Base-by-base conservation (phyloP, 92 coral and sea anemone species). In the Zoanthus solanderi region DNA sequence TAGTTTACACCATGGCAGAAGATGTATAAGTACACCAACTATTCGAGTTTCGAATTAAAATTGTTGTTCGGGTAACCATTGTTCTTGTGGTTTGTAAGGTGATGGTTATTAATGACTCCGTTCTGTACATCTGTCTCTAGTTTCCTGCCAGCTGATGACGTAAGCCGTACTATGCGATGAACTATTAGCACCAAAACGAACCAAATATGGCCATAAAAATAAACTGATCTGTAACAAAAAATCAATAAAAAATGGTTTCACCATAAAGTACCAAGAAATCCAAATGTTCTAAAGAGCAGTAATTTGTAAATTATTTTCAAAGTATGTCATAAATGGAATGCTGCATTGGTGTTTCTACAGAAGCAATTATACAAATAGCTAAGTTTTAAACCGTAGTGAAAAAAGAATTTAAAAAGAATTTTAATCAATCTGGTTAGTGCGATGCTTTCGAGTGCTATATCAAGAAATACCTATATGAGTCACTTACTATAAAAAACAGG, bases 151-250 rank as follows among this genome's bases (percentile, higher is more conserved):
- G 29, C 18, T 53, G 73, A 18, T 65, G 85, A 80, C 2, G 73
- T 44, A 9, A 10, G 32, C 18, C 84, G 58, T n/a, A 9, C 37
- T 29, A 17, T 5, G 34, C 44, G 42, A 45, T 72, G 45, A 9
- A 80, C 52, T 47, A 65, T 16, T 16, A 80, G 85, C 34, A 80
- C 32, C 42, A 80, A 5, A 7, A 28, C 37, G 12, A 52, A 65
- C 74, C 85, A 80, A 44, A 80, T 80, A 80, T 80, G 85, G 58
- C 85, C 85, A 63, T 80, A 80, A 68, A 80, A 80, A 69, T 80
- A 80, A 60, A 80, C 37, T 8, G 85, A 80, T 80, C 85, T 80
- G 44, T 12, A 46, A 65, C 5, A n/a, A 31, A 47, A 9, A 54
- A 78, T 2, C 42, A 37, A 37, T 0, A 23, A 37, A 37, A 37